A percentile compares a stretch with the other conserved stretches of the same genome.
phyloP scores from a whole-genome alignment of 2,113 vertebrate species.

The Pluvianellus socialis region DNA sequence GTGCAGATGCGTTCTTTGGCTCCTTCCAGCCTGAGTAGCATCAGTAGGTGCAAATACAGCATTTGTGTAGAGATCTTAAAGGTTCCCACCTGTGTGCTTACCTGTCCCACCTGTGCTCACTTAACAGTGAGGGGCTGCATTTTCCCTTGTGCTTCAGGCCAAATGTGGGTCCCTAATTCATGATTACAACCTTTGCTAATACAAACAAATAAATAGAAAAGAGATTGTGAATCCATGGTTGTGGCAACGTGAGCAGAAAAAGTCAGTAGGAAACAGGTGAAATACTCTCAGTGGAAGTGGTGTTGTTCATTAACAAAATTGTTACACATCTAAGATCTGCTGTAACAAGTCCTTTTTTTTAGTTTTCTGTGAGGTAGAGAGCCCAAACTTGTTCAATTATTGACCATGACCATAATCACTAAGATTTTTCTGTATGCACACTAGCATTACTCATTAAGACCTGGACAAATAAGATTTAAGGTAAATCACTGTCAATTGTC shows the following conservation, averaged over 20 bases:
- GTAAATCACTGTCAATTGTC: background rate
- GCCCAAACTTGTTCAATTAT: background rate
- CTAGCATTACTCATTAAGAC: background rate
- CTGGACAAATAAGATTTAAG: background rate
- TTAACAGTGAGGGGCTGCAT: accelerated
- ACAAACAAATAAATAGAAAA: background rate
- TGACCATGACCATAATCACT: background rate
- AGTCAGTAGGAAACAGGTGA: background rate
- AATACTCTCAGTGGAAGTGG: background rate
- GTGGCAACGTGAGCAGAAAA: background rate
- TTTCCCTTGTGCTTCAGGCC: background rate
- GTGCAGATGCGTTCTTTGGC: background rate
- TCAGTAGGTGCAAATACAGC: background rate
- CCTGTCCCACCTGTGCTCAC: too few species aligned
- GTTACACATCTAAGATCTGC: background rate
- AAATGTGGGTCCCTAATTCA: background rate
- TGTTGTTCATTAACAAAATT: background rate
- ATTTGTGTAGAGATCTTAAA: background rate
- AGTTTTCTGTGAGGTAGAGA: background rate
- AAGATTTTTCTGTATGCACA: background rate
- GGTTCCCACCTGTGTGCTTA: background rate
- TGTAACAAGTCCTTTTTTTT: background rate
- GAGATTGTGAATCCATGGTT: background rate
- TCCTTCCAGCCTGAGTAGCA: background rate
- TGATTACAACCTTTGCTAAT: background rate